These are phyloP conservation scores for Caenorhabditis japonica DNA, from an alignment of 2,888 invertebrate genomes.

Conservation along the genomic window DNA sequence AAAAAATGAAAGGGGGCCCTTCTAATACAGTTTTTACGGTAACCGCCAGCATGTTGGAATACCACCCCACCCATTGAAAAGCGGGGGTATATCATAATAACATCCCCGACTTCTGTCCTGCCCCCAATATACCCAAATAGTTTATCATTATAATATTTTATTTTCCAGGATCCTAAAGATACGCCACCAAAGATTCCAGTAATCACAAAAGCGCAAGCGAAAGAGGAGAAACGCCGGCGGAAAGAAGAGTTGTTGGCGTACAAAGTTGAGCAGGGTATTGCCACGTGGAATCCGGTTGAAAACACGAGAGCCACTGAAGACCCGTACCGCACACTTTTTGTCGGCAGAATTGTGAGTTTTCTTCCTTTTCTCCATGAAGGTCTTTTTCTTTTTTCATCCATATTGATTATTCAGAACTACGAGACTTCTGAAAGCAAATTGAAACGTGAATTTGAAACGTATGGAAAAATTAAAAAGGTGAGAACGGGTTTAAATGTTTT, in stretches of 20 bases:
- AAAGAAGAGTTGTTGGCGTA: slow-evolving; percentile 96
- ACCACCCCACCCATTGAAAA: not conserved
- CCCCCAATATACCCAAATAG: no score
- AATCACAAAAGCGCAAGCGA: slow-evolving; percentile 90
- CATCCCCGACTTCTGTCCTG: no score
- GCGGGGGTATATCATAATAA: no score
- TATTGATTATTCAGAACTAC: slow-evolving; percentile 94
- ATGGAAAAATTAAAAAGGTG: slow-evolving; percentile 96
- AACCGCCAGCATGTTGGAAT: no score
- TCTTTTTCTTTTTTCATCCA: no score
- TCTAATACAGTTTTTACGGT: no score
- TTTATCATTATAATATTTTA: no score
- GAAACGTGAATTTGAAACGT: slow-evolving; percentile 96
- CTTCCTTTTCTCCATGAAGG: no score
- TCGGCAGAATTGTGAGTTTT: slow-evolving; percentile 90
- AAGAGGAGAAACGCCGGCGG: slow-evolving; percentile 83
- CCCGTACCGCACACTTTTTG: slow-evolving; percentile 96
- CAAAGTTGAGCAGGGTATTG: slow-evolving; percentile 90
- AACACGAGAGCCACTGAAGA: slow-evolving; percentile 87
- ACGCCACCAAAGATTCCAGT: slow-evolving; percentile 95
- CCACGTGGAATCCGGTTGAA: slow-evolving; percentile 85
- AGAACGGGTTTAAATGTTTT: no score
- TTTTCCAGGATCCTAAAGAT: slow-evolving; percentile 89
- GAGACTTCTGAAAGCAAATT: slow-evolving; percentile 98
- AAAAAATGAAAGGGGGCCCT: no score